Evolutionary conservation across 1,140 invertebrate species (phyloP).

Genomic region (Portunus trituberculatus): DNA sequence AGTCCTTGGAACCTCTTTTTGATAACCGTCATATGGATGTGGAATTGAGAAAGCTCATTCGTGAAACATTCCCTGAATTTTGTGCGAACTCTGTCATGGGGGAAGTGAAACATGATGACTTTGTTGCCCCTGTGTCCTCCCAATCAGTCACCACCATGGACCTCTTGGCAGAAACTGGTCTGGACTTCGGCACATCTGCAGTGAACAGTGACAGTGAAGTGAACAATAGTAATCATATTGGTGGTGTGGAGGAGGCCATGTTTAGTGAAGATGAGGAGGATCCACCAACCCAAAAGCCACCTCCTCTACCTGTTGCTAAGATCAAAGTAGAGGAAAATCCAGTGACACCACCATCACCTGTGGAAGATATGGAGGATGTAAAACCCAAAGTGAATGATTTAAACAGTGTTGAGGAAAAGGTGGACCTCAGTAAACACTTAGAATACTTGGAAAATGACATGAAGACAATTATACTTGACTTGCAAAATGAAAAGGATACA

Average conservation of each 20-base stretch:
- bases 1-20: constrained; percentile 93
- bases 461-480: constrained; percentile 72
- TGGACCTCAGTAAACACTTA: constrained; percentile 76
- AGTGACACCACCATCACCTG: constrained; percentile 26
- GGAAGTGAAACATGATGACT: constrained; percentile 74
- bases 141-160: constrained; percentile 71
- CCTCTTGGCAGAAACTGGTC: constrained; percentile 73
- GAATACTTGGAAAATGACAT: constrained; percentile 75
- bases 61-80: constrained; percentile 96
- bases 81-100: constrained; percentile 82
- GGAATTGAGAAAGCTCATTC: constrained; percentile 91
- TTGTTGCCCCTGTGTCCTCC: constrained; percentile 69
- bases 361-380: constrained; percentile 60
- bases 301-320: constrained; percentile 39
- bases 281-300: constrained; percentile 55
- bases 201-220: constrained; percentile 77
- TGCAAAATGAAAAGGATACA: constrained; percentile 75
- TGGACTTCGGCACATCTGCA: constrained; percentile 64
- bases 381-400: constrained; percentile 73
- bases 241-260: constrained; percentile 82
- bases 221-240: constrained; percentile 81
- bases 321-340: constrained; percentile 67
- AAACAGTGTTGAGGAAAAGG: constrained; percentile 70
- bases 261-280: constrained; percentile 90
- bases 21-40: constrained; percentile 95